Conservation (phyloP, 2,888 invertebrate genomes). For the Iselma pallidipennis region DNA sequence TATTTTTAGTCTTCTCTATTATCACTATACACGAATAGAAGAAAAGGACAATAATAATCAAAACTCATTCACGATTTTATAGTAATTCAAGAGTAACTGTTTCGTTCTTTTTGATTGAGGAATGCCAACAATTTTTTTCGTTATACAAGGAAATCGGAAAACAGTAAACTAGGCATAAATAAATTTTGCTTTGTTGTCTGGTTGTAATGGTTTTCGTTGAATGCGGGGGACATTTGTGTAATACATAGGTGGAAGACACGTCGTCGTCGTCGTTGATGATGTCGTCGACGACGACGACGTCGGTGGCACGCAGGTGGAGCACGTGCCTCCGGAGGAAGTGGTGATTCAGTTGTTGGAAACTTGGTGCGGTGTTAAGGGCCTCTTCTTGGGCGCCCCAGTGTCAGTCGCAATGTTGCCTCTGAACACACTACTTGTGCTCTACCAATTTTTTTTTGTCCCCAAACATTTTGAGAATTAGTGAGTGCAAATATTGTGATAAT, state of each 20-base stretch:
- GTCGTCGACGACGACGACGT: background rate
- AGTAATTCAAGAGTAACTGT: no score
- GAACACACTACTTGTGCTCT: conserved; percentile 22
- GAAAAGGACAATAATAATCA: no score
- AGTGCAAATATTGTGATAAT: conserved; percentile 17
- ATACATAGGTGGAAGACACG: conserved; percentile 18
- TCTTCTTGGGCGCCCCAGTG: conserved; percentile 14
- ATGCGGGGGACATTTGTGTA: background rate
- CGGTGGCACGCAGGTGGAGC: conserved; percentile 36
- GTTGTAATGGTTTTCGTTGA: conserved; percentile 12
- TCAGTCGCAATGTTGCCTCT: conserved; percentile 32
- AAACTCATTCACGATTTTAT: no score
- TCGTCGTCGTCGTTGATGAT: background rate
- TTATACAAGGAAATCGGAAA: no score
- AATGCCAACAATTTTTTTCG: no score
- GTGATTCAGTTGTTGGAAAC: conserved; percentile 35
- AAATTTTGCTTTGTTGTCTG: background rate
- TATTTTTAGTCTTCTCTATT: no score
- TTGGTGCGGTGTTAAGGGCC: conserved; percentile 32
- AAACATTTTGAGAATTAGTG: conserved; percentile 16
- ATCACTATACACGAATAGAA: no score
- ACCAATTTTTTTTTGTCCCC: conserved; percentile 9
- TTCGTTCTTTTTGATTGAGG: no score
- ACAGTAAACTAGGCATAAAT: background rate
- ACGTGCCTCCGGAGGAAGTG: conserved; percentile 50